These are phyloP conservation scores for Dinomys branickii DNA, from an alignment of 2,113 vertebrate species.

Conservation along the genomic window DNA sequence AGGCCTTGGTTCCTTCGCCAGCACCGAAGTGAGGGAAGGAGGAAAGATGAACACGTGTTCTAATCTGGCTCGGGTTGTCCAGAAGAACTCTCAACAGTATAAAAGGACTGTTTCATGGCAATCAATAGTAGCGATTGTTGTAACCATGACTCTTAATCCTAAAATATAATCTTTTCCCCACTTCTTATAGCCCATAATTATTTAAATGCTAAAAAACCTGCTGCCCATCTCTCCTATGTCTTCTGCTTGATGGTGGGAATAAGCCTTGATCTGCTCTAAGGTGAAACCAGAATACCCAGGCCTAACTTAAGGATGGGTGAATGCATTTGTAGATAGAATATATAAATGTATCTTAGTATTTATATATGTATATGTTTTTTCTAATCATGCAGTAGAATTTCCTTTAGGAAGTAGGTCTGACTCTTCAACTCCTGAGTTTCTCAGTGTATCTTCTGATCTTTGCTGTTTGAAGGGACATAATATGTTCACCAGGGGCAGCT, in stretches of 20 bases:
- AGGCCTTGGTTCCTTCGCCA: not conserved
- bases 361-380: not conserved
- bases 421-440: slow-evolving; percentile 3
- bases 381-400: not conserved
- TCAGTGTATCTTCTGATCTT: not conserved
- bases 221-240: not conserved
- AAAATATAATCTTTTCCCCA: not conserved
- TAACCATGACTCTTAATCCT: not conserved
- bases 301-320: not conserved
- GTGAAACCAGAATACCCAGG: not conserved
- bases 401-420: not conserved
- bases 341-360: not conserved
- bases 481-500: not conserved
- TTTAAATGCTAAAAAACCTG: slow-evolving; percentile 35
- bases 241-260: not conserved
- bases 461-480: not conserved
- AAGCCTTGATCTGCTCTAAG: not conserved
- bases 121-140: not conserved
- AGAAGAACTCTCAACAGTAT: not conserved
- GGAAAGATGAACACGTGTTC: not conserved
- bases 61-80: not conserved
- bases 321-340: not conserved
- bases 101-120: not conserved
- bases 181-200: not conserved
- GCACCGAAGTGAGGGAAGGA: not conserved